phyloP scores from a whole-genome alignment of 1,140 invertebrate genomes.

The Muscidifurax raptorellus region DNA sequence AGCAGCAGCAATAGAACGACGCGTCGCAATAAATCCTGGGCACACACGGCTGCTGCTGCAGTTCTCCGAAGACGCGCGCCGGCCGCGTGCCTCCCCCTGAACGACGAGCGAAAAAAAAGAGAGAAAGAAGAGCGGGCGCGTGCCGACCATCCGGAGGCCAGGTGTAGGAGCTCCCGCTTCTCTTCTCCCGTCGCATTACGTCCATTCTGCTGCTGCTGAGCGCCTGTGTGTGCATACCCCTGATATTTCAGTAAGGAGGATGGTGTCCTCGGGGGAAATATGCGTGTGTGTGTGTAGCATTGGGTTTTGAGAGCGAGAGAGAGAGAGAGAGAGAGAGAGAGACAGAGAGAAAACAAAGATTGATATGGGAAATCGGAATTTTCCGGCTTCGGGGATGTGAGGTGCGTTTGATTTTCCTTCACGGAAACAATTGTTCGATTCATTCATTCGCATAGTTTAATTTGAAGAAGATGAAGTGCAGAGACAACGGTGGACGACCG shows the following conservation, averaged over 20 bases:
- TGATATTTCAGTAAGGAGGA: no score
- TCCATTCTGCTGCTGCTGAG: slow-evolving; percentile 39
- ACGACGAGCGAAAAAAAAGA: neutral
- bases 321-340: no score
- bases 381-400: neutral
- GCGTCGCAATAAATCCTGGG: slow-evolving; percentile 1
- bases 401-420: no score
- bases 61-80: slow-evolving; percentile 1
- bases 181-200: slow-evolving; percentile 11
- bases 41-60: neutral
- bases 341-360: slow-evolving; percentile 41
- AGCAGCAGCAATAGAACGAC: neutral
- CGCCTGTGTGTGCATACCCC: no score
- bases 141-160: slow-evolving; percentile 50
- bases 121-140: slow-evolving; percentile 22
- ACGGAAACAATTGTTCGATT: neutral
- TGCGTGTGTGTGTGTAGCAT: neutral
- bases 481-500: no score
- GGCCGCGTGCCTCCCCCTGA: neutral
- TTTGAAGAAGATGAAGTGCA: no score
- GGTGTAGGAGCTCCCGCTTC: slow-evolving; percentile 50
- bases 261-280: neutral
- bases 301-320: slow-evolving; percentile 44
- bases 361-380: neutral
- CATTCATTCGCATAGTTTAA: neutral